Percentiles rank a stretch among this genome's conserved stretches.
phyloP scores from a whole-genome alignment of 2,113 vertebrate species.

The Myrmecophaga tridactyla region DNA sequence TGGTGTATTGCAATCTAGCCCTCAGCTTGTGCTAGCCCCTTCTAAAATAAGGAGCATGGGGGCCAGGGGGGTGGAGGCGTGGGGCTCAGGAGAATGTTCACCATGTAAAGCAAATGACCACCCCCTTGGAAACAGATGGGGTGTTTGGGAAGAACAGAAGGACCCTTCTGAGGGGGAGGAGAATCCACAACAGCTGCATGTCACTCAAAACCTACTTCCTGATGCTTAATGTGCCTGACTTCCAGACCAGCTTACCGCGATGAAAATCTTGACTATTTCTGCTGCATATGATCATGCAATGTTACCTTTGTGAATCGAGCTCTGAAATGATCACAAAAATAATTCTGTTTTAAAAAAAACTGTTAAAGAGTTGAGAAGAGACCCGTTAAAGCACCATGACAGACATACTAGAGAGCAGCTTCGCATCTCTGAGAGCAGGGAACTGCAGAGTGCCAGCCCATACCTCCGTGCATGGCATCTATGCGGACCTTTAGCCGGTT shows the following conservation, averaged over 20 bases:
- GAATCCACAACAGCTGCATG: background rate
- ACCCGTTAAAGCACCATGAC: background rate
- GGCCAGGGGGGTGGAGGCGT: background rate
- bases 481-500: constrained; percentile 93
- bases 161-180: background rate
- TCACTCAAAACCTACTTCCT: background rate
- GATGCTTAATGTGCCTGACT: constrained; percentile 8
- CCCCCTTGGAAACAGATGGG: background rate
- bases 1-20: background rate
- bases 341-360: background rate
- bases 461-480: constrained; percentile 99
- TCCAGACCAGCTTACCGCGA: background rate
- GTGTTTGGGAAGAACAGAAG: background rate
- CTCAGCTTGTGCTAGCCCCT: background rate
- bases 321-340: background rate
- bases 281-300: background rate
- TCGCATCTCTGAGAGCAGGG: background rate
- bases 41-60: background rate
- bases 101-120: background rate
- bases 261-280: background rate
- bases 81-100: background rate
- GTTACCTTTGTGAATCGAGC: background rate
- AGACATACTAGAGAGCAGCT: background rate
- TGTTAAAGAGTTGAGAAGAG: background rate
- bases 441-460: background rate